Evolutionary conservation across 92 coral and sea anemone species (phyloP), one percentile per base, ranked within the genome.

Genomic region (Epizoanthus rinbou): DNA sequence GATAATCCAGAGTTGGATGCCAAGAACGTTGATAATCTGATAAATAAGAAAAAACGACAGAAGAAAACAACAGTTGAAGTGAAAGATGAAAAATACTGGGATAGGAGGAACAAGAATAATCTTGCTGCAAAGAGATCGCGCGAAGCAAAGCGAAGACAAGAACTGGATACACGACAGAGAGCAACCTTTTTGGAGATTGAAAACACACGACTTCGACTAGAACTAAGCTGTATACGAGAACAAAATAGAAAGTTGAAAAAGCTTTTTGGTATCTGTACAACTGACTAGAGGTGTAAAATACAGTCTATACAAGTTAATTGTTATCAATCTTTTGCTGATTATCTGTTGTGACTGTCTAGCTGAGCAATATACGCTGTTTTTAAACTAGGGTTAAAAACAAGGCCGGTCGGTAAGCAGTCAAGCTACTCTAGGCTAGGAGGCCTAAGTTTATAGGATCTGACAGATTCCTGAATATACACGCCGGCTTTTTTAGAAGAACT

Each of bases 51-150:
- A 22, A 43, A n/a, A 41, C 73, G 82, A 41, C 43, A 37, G 37
- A 21, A 18, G 39, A 78, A 78, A 59, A 62, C 43, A 4, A 21
- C 33, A 60, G 82, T 78, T 78, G 39, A 41, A n/a, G 8, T 78
- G 25, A 78, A 78, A 62, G 82, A 78, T 22, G 71, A 78, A 8
- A 62, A 39, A 21, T 78, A 78, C 39, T 78, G 82, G 82, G 72
- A 78, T 23, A 33, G 37, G 25, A 69, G 82, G 22, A 60, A 78
- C 63, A 78, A 78, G 82, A 78, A 78, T 7, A 78, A 78, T n/a
- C 41, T 78, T 23, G 70, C 82, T n/a, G 82, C 82, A 19, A 78
- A 63, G 52, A 43, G 35, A 23, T 78, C 82, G 31, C 69, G 82
- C 0, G 82, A 78, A n/a, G 60, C 82, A 23, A 78, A 78, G 45